Conservation (phyloP, 2,888 invertebrate species). For the Hydriomena furcata region DNA sequence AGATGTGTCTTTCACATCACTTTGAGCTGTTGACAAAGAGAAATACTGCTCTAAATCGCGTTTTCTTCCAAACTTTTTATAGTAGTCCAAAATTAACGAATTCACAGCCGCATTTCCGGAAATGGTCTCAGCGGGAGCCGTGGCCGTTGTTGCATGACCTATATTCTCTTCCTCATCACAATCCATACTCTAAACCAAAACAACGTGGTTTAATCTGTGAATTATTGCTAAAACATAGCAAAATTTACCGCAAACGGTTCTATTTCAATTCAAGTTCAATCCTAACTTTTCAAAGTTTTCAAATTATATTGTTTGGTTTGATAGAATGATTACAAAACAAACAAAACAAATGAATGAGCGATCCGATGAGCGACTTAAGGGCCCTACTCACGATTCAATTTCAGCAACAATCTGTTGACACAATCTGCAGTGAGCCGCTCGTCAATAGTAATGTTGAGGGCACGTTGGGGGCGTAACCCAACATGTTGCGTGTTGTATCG, state of each 20-base stretch:
- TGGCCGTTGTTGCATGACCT: constrained; percentile 19
- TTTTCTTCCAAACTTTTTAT: constrained; percentile 86
- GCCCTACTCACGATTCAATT: too few relatives aligned
- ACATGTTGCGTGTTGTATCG: too few relatives aligned
- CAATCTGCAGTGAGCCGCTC: too few relatives aligned
- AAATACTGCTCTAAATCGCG: constrained; percentile 87
- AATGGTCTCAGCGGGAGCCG: constrained; percentile 38
- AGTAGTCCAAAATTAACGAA: constrained; percentile 85
- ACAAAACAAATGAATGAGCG: not conserved
- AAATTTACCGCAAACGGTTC: constrained; percentile 27
- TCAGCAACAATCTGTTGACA: too few relatives aligned
- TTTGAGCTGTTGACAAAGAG: constrained; percentile 74
- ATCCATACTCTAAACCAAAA: constrained; percentile 49
- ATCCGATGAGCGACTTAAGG: too few relatives aligned
- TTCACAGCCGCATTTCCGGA: constrained; percentile 59
- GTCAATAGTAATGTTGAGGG: too few relatives aligned
- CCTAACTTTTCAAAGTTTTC: constrained; percentile 41
- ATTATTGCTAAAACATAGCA: constrained; percentile 23
- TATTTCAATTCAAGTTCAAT: constrained; percentile 6
- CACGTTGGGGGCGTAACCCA: too few relatives aligned
- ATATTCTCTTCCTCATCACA: constrained; percentile 45
- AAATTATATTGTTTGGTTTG: constrained; percentile 23
- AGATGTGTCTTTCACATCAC: constrained; percentile 66
- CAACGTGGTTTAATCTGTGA: constrained; percentile 34
- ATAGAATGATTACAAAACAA: constrained; percentile 20